phyloP scores from a whole-genome alignment of 2,797 vertebrate species.

The Alcedo quadribrachys region DNA sequence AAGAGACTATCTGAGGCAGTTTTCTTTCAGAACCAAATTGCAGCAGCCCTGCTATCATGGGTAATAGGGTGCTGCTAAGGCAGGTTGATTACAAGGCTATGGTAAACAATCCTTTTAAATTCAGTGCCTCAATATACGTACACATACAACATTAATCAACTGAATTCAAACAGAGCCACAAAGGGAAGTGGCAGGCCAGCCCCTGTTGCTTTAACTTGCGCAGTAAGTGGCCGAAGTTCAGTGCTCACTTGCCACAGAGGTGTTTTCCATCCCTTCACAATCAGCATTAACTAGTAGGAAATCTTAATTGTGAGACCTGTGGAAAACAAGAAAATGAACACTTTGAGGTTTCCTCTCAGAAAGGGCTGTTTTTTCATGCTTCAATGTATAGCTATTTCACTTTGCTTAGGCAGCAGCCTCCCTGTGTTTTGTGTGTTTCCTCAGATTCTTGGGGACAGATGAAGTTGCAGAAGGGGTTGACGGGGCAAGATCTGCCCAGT shows the following conservation, averaged over 20 bases:
- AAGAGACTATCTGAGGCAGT: constrained; percentile 65
- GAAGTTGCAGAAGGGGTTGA: not conserved
- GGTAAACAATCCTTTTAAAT: constrained; percentile 87
- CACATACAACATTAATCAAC: constrained; percentile 81
- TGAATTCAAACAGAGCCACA: constrained; percentile 78
- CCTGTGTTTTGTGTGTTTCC: not conserved
- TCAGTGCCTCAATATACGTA: constrained; percentile 59
- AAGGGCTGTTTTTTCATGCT: not conserved
- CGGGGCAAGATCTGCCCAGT: accelerated
- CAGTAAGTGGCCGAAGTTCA: constrained; percentile 70
- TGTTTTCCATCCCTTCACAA: constrained; percentile 12
- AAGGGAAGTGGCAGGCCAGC: constrained; percentile 44
- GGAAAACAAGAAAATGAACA: constrained; percentile 3
- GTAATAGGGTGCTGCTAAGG: constrained; percentile 85
- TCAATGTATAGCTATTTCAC: not conserved
- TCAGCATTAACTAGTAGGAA: constrained; percentile 39
- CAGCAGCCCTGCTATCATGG: constrained; percentile 82
- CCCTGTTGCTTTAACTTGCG: constrained; percentile 60
- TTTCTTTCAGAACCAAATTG: constrained; percentile 85
- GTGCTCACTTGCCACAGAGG: constrained; percentile 50
- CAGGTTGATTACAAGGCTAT: constrained; percentile 88
- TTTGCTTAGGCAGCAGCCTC: not conserved
- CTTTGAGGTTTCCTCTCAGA: not conserved
- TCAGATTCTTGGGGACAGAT: accelerated
- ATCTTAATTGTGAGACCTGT: constrained; percentile 14